phyloP scores from a whole-genome alignment of 2,113 vertebrate species.

The Verasper variegatus region DNA sequence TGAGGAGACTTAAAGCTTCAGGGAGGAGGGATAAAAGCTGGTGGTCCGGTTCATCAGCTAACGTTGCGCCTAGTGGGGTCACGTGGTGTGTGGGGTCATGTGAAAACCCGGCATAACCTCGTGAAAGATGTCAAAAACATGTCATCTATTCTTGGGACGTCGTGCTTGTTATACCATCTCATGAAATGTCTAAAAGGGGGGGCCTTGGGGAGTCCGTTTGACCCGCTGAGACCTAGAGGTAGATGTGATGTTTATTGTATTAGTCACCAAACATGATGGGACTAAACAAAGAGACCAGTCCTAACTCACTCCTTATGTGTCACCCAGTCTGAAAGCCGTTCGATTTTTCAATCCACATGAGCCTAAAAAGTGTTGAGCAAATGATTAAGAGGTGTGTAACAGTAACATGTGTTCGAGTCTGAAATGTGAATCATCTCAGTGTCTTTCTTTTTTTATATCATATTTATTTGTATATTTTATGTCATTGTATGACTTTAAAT shows the following conservation, averaged over 20 bases:
- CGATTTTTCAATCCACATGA: constrained; percentile 2
- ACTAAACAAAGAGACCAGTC: constrained; percentile 40
- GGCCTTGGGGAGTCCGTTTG: constrained; percentile 40
- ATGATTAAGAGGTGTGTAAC: too few relatives aligned
- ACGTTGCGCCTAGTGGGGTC: constrained; percentile 38
- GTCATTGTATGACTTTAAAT: too few relatives aligned
- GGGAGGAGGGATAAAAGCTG: constrained; percentile 26
- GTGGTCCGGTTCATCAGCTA: constrained; percentile 17
- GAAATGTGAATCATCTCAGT: too few relatives aligned
- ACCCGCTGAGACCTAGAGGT: constrained; percentile 43
- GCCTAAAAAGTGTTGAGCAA: not conserved
- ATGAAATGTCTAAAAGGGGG: constrained; percentile 56
- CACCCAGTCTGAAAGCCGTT: not conserved
- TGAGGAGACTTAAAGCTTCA: constrained; percentile 29
- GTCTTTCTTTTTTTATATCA: too few relatives aligned
- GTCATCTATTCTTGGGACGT: constrained; percentile 58
- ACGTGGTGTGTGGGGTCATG: constrained; percentile 60
- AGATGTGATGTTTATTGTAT: constrained; percentile 51
- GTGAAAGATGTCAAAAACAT: constrained; percentile 59
- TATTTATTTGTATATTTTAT: too few relatives aligned
- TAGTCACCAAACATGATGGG: constrained; percentile 50
- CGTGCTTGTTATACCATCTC: constrained; percentile 59
- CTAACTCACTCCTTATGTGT: constrained; percentile 51
- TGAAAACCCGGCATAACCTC: constrained; percentile 61
- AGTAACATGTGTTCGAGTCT: too few relatives aligned